These are phyloP conservation scores for Ditula angustiorana DNA, from an alignment of 2,888 invertebrate genomes.

Conservation along the genomic window DNA sequence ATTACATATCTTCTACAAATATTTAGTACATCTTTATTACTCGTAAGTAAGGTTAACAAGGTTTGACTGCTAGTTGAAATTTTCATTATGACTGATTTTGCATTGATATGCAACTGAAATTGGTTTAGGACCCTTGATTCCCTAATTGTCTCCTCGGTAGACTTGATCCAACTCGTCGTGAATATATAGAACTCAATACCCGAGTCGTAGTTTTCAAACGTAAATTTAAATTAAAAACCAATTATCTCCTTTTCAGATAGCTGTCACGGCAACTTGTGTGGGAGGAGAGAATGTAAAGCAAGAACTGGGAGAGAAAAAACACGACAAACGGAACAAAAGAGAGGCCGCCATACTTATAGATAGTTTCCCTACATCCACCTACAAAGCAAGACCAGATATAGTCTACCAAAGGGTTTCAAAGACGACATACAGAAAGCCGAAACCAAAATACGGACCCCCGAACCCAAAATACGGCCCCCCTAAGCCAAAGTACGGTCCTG, in stretches of 20 bases:
- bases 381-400: slow-evolving; percentile 59
- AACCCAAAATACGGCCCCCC: slow-evolving; percentile 16
- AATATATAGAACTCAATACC: too few species aligned
- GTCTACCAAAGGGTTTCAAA: slow-evolving; percentile 62
- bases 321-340: slow-evolving; percentile 55
- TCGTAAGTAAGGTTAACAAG: too few species aligned
- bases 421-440: slow-evolving; percentile 52
- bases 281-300: slow-evolving; percentile 48
- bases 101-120: too few species aligned
- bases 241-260: slow-evolving; percentile 64
- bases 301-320: slow-evolving; percentile 49
- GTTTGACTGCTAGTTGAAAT: too few species aligned
- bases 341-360: slow-evolving; percentile 66
- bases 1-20: too few species aligned
- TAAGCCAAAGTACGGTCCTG: not conserved
- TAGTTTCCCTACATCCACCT: slow-evolving; percentile 55
- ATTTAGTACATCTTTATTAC: too few species aligned
- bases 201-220: too few species aligned
- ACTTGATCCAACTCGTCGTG: too few species aligned
- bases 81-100: too few species aligned
- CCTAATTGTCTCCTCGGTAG: too few species aligned
- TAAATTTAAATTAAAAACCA: not conserved
- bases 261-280: slow-evolving; percentile 58
- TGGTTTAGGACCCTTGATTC: too few species aligned
- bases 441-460: slow-evolving; percentile 51